Percentiles rank a stretch among this genome's conserved stretches.
Evolutionary conservation across 2,888 invertebrate species (phyloP).

Genomic region (Drosophila maculinotata): DNA sequence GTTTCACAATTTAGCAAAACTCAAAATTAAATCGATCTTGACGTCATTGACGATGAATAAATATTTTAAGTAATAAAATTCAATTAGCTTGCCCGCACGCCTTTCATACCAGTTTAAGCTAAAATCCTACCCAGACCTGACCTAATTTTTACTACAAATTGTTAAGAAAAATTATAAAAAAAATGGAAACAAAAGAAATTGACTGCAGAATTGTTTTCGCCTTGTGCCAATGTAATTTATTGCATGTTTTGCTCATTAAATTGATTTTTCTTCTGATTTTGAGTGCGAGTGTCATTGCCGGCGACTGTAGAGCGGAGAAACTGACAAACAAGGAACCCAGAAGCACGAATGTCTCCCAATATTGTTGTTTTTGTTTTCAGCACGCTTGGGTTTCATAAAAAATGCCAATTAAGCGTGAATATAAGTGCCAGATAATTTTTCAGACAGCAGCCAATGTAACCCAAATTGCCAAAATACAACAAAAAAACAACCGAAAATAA

Average conservation of each 20-base stretch:
- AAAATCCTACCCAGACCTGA: slow-evolving; percentile 49
- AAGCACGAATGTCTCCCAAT: slow-evolving; percentile 71
- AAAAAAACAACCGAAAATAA: slow-evolving; percentile 41
- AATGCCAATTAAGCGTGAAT: slow-evolving; percentile 84
- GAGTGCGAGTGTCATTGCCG: slow-evolving; percentile 83
- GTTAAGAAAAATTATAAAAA: slow-evolving; percentile 13
- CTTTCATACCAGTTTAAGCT: slow-evolving; percentile 22
- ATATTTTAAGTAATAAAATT: slow-evolving; percentile 60
- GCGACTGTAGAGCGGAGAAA: slow-evolving; percentile 21
- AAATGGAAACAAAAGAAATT: slow-evolving; percentile 59
- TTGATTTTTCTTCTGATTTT: slow-evolving; percentile 81
- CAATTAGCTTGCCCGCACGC: slow-evolving; percentile 35
- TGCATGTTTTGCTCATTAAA: slow-evolving; percentile 82
- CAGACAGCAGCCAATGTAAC: slow-evolving; percentile 81
- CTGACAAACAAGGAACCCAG: slow-evolving; percentile 62
- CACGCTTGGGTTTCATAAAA: slow-evolving; percentile 79
- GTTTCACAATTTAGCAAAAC: slow-evolving; percentile 54
- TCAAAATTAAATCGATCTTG: slow-evolving; percentile 42
- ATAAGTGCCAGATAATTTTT: slow-evolving; percentile 84
- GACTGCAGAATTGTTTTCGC: slow-evolving; percentile 59
- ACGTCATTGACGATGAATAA: slow-evolving; percentile 47
- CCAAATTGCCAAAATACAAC: slow-evolving; percentile 71
- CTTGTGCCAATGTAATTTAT: slow-evolving; percentile 68
- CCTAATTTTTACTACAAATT: slow-evolving; percentile 59
- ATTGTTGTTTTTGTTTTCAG: slow-evolving; percentile 59